Conservation (phyloP, 2,888 invertebrate genomes). For the Tetanocera ferruginea region DNA sequence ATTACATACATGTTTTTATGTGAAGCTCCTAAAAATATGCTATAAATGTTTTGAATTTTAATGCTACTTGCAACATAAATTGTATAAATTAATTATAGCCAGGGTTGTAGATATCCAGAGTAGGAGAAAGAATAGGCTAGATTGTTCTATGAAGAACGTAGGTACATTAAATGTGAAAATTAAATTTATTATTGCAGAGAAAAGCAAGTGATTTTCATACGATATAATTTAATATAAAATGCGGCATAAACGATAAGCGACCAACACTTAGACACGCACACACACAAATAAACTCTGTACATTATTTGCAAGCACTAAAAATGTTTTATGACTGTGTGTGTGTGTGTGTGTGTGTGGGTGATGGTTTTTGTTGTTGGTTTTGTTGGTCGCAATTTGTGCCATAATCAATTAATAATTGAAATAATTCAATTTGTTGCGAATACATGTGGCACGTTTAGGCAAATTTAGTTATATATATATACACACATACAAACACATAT, state of each 20-base stretch:
- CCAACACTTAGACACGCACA: neutral
- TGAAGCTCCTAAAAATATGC: too few species aligned
- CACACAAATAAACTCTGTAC: neutral
- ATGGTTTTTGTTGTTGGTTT: neutral
- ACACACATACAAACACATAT: neutral
- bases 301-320: neutral
- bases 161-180: neutral
- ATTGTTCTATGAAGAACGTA: neutral
- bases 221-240: conserved; percentile 19
- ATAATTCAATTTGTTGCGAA: conserved; percentile 41
- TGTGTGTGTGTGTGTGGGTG: neutral
- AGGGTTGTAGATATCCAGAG: too few species aligned
- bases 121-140: too few species aligned
- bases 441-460: neutral
- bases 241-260: conserved; percentile 7
- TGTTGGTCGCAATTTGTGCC: conserved; percentile 37
- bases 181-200: conserved; percentile 6
- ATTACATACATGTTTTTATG: too few species aligned
- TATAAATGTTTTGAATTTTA: too few species aligned
- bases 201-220: conserved; percentile 31
- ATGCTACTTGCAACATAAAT: too few species aligned
- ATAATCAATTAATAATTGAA: conserved; percentile 43
- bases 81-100: too few species aligned
- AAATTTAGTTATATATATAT: neutral
- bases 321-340: neutral